Base-by-base conservation (phyloP, 2,888 invertebrate species). In the Sarcophaga caerulescens region DNA sequence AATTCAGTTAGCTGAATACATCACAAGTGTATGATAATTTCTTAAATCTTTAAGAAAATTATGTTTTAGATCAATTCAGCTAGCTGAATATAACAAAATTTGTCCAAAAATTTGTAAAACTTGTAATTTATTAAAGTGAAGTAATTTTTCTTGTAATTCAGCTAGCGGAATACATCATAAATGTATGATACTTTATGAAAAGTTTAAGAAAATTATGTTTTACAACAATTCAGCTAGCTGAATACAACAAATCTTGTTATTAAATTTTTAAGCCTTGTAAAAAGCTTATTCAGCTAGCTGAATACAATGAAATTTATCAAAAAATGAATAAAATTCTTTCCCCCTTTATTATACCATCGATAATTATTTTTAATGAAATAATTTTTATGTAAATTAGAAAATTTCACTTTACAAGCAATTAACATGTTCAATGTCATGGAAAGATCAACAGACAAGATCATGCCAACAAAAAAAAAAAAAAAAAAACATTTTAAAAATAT, bases 371-470 rank as follows among this genome's bases (percentile, higher is more conserved):
- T 65, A 84, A 81, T 86, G 77, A 74, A 66, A 77, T 81, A 81
- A 75, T 84, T 79, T 81, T 87, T 84, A 87, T 87, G 87, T 85
- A 81, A 85, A 85, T 87, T 85, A 70, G 84, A 85, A 82, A 85
- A 81, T 84, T 84, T 82, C 81, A 63, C 59, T 85, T 85, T 77
- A 85, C 85, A 76, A 86, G 89, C 90, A 91, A 91, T 91, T 91
- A 91, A 91, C 90, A 89, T 90, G 88, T 90, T 89, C 91, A 91
- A 91, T 91, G 90, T 89, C 89, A 89, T 90, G 90, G 89, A 90
- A 91, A 91, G 91, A 91, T 91, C 90, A 90, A 89, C 89, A 89
- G 89, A 90, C 90, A 90, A 90, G 91, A 91, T 91, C 90, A 59
- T n/a, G 45, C 74, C 83, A 76, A 73, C 69, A 83, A 76, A 52